A percentile compares a stretch with the other conserved stretches of the same genome.
Conservation (phyloP, 2,888 invertebrate genomes). For the Bellardia bayeri region DNA sequence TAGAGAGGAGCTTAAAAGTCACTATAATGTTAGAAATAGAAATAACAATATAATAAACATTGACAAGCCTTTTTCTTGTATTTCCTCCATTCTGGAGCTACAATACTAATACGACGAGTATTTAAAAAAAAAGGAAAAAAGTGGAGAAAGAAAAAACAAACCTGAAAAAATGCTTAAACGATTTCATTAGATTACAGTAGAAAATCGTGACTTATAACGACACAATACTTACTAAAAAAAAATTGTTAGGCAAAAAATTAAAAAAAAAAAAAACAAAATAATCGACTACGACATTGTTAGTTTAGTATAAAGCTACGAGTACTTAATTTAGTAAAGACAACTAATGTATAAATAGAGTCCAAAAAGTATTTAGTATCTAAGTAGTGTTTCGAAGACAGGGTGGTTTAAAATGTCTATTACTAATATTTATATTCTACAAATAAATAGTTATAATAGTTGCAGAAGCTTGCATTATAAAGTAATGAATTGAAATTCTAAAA, state of each 20-base stretch:
- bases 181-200: conserved; percentile 73
- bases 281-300: conserved; percentile 6
- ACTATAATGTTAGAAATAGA: conserved; percentile 52
- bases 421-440: no score
- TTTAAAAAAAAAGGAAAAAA: conserved; percentile 20
- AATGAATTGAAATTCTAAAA: no score
- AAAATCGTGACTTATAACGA: conserved; percentile 71
- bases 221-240: conserved; percentile 44
- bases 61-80: conserved; percentile 65
- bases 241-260: neutral
- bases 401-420: neutral
- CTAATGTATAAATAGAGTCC: conserved; percentile 16
- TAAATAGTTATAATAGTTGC: no score
- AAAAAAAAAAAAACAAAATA: conserved; percentile 10
- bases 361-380: conserved; percentile 35
- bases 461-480: no score
- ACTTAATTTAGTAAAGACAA: conserved; percentile 52
- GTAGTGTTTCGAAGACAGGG: conserved; percentile 20
- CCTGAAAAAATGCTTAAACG: conserved; percentile 63
- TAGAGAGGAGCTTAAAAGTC: conserved; percentile 35
- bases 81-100: conserved; percentile 47
- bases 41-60: conserved; percentile 68
- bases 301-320: neutral
- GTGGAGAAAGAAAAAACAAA: conserved; percentile 42
- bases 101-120: conserved; percentile 39